Evolutionary conservation across 2,888 invertebrate genomes (phyloP), one percentile per base, ranked within the genome.

Genomic region (Machimus rusticus): DNA sequence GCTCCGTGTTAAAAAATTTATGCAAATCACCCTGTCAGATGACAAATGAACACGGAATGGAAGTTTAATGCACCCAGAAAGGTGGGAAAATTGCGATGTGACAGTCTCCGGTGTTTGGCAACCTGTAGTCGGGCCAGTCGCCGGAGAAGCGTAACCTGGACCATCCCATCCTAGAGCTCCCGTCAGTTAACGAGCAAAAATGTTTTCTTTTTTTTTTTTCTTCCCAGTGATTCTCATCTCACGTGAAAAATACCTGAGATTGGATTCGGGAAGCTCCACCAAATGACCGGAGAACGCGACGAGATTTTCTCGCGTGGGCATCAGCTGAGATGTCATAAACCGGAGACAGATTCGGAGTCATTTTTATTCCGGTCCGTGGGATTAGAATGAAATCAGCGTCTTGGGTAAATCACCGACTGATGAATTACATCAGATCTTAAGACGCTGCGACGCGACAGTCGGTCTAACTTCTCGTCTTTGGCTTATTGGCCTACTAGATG

Each of bases 1-100:
- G 19, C 43, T n/a, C 43, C 46, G 4, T 78, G 78, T 78, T 78
- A 78, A 78, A 78, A 78, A 79, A 55, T 79, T 79, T 79, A 46
- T 79, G 79, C 51, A 79, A 79, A 79, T 79, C 79, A 79, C 46
- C 79, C 39, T 79, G 79, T 51, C 79, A 34, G 79, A 79, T 79
- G 46, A 51, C 79, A 79, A 79, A 79, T 79, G 51, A 79, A 51
- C 79, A 79, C 51, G 23, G 46, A 66, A 39, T 79, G 51, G 78
- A 79, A 79, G 79, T 79, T 79, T 79, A 46, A 79, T 79, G 51
- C 79, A 79, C 46, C 43, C 51, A 23, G 79, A 79, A 51, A 51
- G 79, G 46, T 79, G 79, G 31, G 79, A 79, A 79, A 79, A 79
- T 55, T 55, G 14, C 31, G 79, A 79, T 79, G 79, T 79, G 79